A percentile compares a stretch with the other conserved stretches of the same genome.
Evolutionary conservation across 1,140 invertebrate species (phyloP).

Genomic region (Metopolophium dirhodum): DNA sequence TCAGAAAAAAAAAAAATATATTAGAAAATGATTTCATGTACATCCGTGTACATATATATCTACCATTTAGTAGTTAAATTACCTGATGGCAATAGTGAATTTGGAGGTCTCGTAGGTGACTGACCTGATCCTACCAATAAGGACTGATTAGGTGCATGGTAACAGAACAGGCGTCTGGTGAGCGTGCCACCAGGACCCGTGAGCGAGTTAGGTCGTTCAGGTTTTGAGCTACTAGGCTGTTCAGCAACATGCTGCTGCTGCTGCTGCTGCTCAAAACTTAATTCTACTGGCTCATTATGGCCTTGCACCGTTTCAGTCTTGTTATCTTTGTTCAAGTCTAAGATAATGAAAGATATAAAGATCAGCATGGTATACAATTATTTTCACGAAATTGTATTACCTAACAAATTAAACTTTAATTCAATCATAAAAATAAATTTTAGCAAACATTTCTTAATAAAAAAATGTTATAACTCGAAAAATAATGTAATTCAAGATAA

Average conservation of each 20-base stretch:
- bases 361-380: neutral
- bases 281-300: slow-evolving; percentile 34
- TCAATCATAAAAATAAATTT: neutral
- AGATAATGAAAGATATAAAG: neutral
- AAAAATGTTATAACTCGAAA: too few species aligned
- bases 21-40: neutral
- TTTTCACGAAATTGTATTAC: neutral
- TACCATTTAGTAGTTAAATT: neutral
- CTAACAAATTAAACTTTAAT: neutral
- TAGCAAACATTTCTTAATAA: too few species aligned
- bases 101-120: slow-evolving; percentile 46
- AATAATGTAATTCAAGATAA: neutral
- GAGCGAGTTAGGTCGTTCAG: slow-evolving; percentile 58
- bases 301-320: slow-evolving; percentile 54
- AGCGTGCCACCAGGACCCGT: slow-evolving; percentile 54
- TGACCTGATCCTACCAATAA: slow-evolving; percentile 30
- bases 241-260: slow-evolving; percentile 22
- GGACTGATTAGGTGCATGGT: slow-evolving; percentile 56
- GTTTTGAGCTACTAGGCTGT: slow-evolving; percentile 57
- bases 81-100: slow-evolving; percentile 50
- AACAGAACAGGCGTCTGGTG: slow-evolving; percentile 58
- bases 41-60: neutral
- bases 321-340: slow-evolving; percentile 54
- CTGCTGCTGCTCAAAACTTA: slow-evolving; percentile 33
- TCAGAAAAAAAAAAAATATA: neutral